Base-by-base conservation (phyloP, 2,888 invertebrate species). In the Polyommatus iphigenia region DNA sequence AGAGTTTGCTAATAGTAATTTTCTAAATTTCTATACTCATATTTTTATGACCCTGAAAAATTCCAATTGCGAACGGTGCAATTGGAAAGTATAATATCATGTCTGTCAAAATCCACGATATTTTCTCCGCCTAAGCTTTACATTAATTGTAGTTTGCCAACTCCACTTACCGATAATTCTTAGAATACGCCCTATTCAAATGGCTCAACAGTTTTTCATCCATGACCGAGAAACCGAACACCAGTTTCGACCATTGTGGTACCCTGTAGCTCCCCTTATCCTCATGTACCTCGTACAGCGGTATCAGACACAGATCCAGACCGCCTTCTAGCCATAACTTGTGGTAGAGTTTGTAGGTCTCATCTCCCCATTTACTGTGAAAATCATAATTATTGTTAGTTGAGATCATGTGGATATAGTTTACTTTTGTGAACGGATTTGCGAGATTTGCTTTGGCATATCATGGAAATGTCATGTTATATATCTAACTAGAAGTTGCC, bases 351-450 rank as follows among this genome's bases (percentile, higher is more conserved):
- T 86, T 85, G 83, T 96, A 96, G 15, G 96, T 96, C 81, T 93
- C 94, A 57, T 88, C 87, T 0, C 96, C 95, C 97, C 97, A 97
- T 90, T 95, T 93, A 79, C 97, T 97, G 84, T 77, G 88, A 89
- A 80, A 62, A 62, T 24, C 24, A 24, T 1, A 24, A 24, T 24
- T 24, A 24, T 5, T 3, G 2, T 4, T 4, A 0, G 15, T 50
- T 18, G 18, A 54, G 5, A 18, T 18, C 54, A 54, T 54, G 18
- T 54, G 54, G 50, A 18, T 54, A 54, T 50, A 50, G 3, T 13
- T 2, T 50, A 15, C 15, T 2, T 50, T 50, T 50, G 15, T 10
- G 46, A 24, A 24, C 24, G 24, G 24, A 24, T 24, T 24, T 24
- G 24, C 24, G 2, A 24, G 24, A 24, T 24, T 24, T 24, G 24